phyloP scores from a whole-genome alignment of 2,888 invertebrate genomes.

The Seladonia tumulorum region DNA sequence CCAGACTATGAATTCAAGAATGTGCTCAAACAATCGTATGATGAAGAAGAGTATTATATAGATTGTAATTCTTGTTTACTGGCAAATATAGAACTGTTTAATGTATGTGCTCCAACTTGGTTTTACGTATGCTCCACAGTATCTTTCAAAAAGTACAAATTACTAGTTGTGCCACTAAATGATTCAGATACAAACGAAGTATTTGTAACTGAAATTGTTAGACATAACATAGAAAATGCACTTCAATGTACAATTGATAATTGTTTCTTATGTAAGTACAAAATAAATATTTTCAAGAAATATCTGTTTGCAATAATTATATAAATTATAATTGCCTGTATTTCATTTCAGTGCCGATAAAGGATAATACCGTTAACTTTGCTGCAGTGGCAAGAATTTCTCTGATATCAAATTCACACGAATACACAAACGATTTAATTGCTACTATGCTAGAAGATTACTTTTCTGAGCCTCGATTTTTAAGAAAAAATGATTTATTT shows the following conservation, averaged over 20 bases:
- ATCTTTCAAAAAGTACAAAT: conserved; percentile 76
- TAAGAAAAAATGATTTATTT: conserved; percentile 88
- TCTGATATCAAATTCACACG: conserved; percentile 74
- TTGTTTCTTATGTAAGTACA: conserved; percentile 78
- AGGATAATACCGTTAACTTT: conserved; percentile 57
- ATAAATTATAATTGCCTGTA: conserved; percentile 7
- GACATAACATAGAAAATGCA: conserved; percentile 74
- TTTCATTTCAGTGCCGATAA: conserved; percentile 68
- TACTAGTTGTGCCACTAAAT: conserved; percentile 67
- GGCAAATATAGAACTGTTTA: conserved; percentile 55
- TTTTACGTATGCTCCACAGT: conserved; percentile 72
- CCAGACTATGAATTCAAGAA: conserved; percentile 65
- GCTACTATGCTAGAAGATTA: conserved; percentile 88
- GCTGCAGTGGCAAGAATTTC: conserved; percentile 77
- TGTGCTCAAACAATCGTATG: conserved; percentile 54
- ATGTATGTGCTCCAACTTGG: conserved; percentile 55
- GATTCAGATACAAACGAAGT: conserved; percentile 63
- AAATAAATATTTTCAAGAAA: not conserved
- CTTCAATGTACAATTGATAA: conserved; percentile 56
- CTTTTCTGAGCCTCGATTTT: conserved; percentile 88
- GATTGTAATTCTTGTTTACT: conserved; percentile 74
- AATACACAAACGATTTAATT: conserved; percentile 82
- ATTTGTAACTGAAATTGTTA: conserved; percentile 76
- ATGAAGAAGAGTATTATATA: conserved; percentile 57
- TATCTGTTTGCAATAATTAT: not conserved